phyloP scores from a whole-genome alignment of 2,888 invertebrate genomes.

The Schizotus pectinicornis region DNA sequence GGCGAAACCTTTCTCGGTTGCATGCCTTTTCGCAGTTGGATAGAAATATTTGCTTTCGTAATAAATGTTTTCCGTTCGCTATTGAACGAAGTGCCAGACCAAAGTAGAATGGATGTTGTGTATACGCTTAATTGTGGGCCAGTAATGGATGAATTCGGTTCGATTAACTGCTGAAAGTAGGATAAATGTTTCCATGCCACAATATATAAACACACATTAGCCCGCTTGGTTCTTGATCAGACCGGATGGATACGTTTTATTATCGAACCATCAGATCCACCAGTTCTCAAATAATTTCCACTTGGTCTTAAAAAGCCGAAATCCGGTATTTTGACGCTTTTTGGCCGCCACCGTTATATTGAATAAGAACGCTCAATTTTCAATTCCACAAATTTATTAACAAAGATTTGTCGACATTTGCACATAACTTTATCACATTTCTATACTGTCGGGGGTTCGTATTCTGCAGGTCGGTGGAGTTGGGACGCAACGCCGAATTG shows the following conservation, averaged over 20 bases:
- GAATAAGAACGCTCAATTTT: too few relatives aligned
- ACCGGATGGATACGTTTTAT: slow-evolving; percentile 13
- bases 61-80: slow-evolving; percentile 21
- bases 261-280: slow-evolving; percentile 8
- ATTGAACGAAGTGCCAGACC: slow-evolving; percentile 15
- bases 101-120: slow-evolving; percentile 25
- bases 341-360: too few relatives aligned
- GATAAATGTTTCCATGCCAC: slow-evolving; percentile 23
- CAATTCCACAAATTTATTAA: too few relatives aligned
- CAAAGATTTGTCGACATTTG: too few relatives aligned
- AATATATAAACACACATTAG: slow-evolving; percentile 25
- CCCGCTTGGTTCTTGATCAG: slow-evolving; percentile 17
- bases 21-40: slow-evolving; percentile 17
- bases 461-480: background rate
- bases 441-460: too few relatives aligned
- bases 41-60: slow-evolving; percentile 23
- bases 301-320: too few relatives aligned
- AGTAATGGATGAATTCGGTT: slow-evolving; percentile 29
- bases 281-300: background rate
- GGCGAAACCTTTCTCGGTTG: slow-evolving; percentile 1
- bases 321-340: too few relatives aligned
- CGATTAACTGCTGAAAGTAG: slow-evolving; percentile 27
- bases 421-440: too few relatives aligned
- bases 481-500: background rate
- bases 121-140: slow-evolving; percentile 23